Evolutionary conservation across 2,888 invertebrate species (phyloP).

Genomic region (Ophion obscuratus): DNA sequence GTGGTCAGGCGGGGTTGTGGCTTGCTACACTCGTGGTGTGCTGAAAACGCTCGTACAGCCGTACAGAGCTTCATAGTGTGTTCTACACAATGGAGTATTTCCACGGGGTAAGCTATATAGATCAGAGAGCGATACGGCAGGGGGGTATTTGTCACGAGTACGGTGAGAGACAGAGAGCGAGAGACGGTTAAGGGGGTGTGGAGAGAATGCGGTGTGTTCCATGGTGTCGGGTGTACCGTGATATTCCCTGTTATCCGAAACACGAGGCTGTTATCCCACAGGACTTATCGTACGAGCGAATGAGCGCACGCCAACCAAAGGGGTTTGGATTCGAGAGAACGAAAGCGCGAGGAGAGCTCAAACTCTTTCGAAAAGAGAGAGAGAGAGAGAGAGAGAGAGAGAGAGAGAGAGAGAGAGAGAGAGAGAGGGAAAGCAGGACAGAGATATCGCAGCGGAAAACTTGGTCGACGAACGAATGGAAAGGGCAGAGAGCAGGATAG

Average conservation of each 20-base stretch:
- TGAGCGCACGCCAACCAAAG: constrained; percentile 66
- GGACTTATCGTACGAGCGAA: constrained; percentile 80
- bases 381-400: constrained; percentile 17
- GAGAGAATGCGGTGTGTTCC: constrained; percentile 66
- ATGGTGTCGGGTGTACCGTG: constrained; percentile 79
- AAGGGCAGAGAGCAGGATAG: constrained; percentile 16
- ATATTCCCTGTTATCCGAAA: constrained; percentile 83
- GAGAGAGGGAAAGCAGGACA: not conserved
- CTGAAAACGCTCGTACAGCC: constrained; percentile 28
- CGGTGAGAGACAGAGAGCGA: constrained; percentile 43
- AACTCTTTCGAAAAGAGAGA: constrained; percentile 47
- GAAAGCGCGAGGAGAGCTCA: constrained; percentile 46
- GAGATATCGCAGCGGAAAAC: constrained; percentile 50
- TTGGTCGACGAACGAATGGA: constrained; percentile 22
- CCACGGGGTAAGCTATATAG: constrained; percentile 24
- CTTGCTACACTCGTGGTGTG: constrained; percentile 23
- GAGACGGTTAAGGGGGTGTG: not conserved
- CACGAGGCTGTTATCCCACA: constrained; percentile 83
- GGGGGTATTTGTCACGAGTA: constrained; percentile 69
- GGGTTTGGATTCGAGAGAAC: constrained; percentile 61
- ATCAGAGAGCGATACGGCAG: constrained; percentile 36
- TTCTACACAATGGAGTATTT: constrained; percentile 41
- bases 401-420: constrained; percentile 24
- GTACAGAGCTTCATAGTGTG: constrained; percentile 4
- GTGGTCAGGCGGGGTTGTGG: constrained; percentile 77